phyloP scores from a whole-genome alignment of 2,113 vertebrate genomes.

The Synodontis membranacea region DNA sequence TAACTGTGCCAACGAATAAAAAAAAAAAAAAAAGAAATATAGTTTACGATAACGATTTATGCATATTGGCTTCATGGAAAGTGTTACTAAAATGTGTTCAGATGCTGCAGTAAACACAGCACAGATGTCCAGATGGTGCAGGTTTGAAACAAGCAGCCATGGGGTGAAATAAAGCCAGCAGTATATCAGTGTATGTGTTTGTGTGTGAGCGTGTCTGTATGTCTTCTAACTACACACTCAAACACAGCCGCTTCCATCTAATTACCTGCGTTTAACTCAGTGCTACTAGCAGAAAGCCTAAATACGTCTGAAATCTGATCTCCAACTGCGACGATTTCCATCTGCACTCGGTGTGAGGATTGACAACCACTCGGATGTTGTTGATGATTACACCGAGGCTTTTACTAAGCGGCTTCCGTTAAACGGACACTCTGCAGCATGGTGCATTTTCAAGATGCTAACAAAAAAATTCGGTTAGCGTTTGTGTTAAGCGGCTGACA shows the following conservation, averaged over 20 bases:
- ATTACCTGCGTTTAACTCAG: slow-evolving; percentile 15
- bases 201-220: background rate
- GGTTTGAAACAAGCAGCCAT: background rate
- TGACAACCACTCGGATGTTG: background rate
- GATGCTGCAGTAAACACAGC: background rate
- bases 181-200: background rate
- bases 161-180: background rate
- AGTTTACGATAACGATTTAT: background rate
- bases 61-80: background rate
- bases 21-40: background rate
- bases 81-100: background rate
- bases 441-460: background rate
- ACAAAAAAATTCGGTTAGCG: background rate
- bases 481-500: background rate
- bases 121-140: background rate
- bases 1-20: background rate
- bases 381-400: background rate
- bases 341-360: background rate
- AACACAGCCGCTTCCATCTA: background rate
- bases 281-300: slow-evolving; percentile 6
- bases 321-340: background rate
- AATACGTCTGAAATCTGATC: slow-evolving; percentile 14
- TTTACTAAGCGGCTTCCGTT: background rate
- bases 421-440: background rate
- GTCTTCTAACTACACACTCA: background rate